Evolutionary conservation across 1,140 invertebrate genomes (phyloP).

Genomic region (Cotesia typhae): DNA sequence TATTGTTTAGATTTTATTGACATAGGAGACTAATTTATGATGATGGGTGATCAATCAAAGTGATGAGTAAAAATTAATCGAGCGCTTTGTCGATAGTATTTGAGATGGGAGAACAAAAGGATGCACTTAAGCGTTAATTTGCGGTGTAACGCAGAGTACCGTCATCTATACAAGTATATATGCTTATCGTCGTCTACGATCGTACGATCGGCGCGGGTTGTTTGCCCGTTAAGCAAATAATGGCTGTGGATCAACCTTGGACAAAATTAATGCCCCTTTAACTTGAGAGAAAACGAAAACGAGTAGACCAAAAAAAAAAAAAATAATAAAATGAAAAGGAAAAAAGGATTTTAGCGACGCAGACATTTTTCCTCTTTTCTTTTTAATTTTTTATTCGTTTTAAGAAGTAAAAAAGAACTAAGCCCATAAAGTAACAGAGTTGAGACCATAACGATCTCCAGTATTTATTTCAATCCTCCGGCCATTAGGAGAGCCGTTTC

Average conservation of each 20-base stretch:
- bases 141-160: neutral
- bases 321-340: neutral
- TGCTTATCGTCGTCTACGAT: neutral
- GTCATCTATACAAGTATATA: slow-evolving; percentile 2
- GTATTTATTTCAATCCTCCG: slow-evolving; percentile 44
- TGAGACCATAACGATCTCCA: slow-evolving; percentile 41
- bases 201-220: neutral
- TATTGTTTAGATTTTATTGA: neutral
- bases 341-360: slow-evolving; percentile 10
- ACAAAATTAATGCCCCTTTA: slow-evolving; percentile 20
- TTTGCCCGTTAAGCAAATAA: slow-evolving; percentile 27
- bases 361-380: slow-evolving; percentile 11
- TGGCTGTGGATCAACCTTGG: slow-evolving; percentile 17
- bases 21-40: no score
- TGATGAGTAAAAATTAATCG: slow-evolving; percentile 11
- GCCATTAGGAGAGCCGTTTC: slow-evolving; percentile 42
- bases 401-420: slow-evolving; percentile 13
- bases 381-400: slow-evolving; percentile 1
- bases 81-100: neutral
- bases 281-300: slow-evolving; percentile 1
- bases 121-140: slow-evolving; percentile 12
- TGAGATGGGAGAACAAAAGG: slow-evolving; percentile 1
- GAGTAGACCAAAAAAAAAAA: neutral
- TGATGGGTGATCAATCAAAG: neutral
- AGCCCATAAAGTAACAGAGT: slow-evolving; percentile 27